These are phyloP conservation scores for Drosophila lacteicornis DNA, from an alignment of 1,140 invertebrate species.

Conservation along the genomic window DNA sequence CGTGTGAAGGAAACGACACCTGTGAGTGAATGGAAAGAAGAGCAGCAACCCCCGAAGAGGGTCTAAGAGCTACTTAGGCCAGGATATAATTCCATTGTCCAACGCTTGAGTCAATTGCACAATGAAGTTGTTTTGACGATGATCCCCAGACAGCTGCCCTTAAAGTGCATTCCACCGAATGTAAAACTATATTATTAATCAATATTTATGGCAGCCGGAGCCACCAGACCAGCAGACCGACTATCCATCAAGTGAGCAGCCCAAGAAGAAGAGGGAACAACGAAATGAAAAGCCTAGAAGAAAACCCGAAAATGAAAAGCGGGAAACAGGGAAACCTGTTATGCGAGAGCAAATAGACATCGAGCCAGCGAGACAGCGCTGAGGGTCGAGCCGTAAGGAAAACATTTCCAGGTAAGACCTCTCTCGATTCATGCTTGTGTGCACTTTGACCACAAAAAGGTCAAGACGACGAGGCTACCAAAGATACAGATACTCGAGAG, in stretches of 20 bases:
- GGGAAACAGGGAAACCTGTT: constrained; percentile 72
- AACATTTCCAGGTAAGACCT: constrained; percentile 49
- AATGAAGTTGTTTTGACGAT: constrained; percentile 79
- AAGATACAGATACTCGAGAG: constrained; percentile 53
- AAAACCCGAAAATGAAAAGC: constrained; percentile 46
- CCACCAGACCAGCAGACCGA: constrained; percentile 40
- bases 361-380: constrained; percentile 25
- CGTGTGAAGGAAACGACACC: constrained; percentile 70
- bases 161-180: constrained; percentile 51
- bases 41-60: constrained; percentile 31
- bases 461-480: constrained; percentile 68
- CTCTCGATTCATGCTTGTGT: constrained; percentile 77
- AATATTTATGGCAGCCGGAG: constrained; percentile 72
- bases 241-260: constrained; percentile 68
- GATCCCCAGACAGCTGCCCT: constrained; percentile 61
- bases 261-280: constrained; percentile 10
- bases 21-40: constrained; percentile 48
- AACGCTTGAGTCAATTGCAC: constrained; percentile 55
- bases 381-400: constrained; percentile 22
- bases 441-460: constrained; percentile 82
- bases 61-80: constrained; percentile 49
- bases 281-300: constrained; percentile 14
- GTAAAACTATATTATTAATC: constrained; percentile 79
- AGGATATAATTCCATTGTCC: constrained; percentile 39
- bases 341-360: constrained; percentile 35